Conservation (phyloP, 2,113 vertebrate species). For the Silurus glanis region DNA sequence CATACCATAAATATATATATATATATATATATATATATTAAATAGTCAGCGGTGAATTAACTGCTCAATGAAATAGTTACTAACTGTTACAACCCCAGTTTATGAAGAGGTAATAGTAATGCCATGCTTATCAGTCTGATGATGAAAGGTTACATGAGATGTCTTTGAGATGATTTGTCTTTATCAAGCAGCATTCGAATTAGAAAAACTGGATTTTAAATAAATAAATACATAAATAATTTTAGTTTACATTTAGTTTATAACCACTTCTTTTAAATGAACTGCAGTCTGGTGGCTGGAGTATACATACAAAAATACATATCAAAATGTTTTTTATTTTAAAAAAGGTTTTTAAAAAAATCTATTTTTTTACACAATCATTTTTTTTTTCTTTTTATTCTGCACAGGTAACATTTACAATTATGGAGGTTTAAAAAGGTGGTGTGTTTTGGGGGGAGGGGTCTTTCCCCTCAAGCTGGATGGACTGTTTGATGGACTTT, state of each 20-base stretch:
- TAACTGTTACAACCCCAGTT: neutral
- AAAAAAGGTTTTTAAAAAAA: too few relatives aligned
- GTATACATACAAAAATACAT: neutral
- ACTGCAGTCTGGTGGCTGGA: neutral
- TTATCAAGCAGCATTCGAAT: neutral
- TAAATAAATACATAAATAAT: neutral
- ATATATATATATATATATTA: too few relatives aligned
- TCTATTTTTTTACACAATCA: too few relatives aligned
- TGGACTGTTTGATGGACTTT: slow-evolving; percentile 69
- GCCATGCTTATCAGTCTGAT: neutral
- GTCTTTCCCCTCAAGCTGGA: slow-evolving; percentile 82
- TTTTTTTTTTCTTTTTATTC: slow-evolving; percentile 46
- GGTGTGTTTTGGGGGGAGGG: slow-evolving; percentile 74
- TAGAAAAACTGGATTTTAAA: neutral
- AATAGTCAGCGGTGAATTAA: neutral
- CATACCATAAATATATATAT: neutral
- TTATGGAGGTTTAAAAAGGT: slow-evolving; percentile 92
- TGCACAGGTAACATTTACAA: slow-evolving; percentile 84
- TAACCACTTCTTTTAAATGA: neutral
- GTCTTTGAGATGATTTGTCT: neutral
- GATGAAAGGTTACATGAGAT: neutral
- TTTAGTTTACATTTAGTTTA: too few relatives aligned
- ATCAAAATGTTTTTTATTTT: too few relatives aligned
- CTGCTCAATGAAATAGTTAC: neutral
- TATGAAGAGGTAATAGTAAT: neutral